Evolutionary conservation across 2,797 vertebrate genomes (phyloP), one percentile per base, ranked within the genome.

Genomic region (Gallinago solitaria): DNA sequence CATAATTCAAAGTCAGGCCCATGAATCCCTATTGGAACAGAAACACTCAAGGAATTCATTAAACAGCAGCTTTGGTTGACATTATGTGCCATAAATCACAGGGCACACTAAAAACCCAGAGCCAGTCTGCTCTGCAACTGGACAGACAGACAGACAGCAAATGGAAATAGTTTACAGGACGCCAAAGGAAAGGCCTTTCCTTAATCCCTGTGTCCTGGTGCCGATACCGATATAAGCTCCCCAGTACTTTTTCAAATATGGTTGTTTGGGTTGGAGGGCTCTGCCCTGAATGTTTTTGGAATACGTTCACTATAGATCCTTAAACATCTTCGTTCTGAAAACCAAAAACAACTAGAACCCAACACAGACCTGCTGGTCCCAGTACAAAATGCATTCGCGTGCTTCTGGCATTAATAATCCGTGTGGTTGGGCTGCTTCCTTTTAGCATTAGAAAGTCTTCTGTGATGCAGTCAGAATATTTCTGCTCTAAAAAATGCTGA

Each of bases 391-490:
- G 78, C 67, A 63, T 80, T 56, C 48, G 93, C 77, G 4, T 93
- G 84, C 39, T 92, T 93, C 95, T 96, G 96, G 95, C 91, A 83
- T 83, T 89, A 93, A 95, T 95, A 76, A 95, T 8, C 61, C 32
- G 56, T 90, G 94, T 63, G 91, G 94, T 93, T 76, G 73, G n/a
- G 78, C 69, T 86, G 94, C 96, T 96, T 96, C 95, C 95, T 94
- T 50, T 73, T 1, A 95, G 91, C 85, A 83, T 85, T 90, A 95
- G 74, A 86, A 95, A 90, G 81, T 37, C 78, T 77, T 89, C 68
- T 68, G 84, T 81, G 90, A 95, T 80, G 86, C 75, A 93, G 88
- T 68, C 79, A 64, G 93, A 90, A 85, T 68, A 74, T 67, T 93
- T 59, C 78, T 89, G 64, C 53, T 83, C 37, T 23, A 50, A 50